These are phyloP conservation scores for Myripristis jacobus DNA, from an alignment of 2,797 vertebrate species.

Conservation along the genomic window DNA sequence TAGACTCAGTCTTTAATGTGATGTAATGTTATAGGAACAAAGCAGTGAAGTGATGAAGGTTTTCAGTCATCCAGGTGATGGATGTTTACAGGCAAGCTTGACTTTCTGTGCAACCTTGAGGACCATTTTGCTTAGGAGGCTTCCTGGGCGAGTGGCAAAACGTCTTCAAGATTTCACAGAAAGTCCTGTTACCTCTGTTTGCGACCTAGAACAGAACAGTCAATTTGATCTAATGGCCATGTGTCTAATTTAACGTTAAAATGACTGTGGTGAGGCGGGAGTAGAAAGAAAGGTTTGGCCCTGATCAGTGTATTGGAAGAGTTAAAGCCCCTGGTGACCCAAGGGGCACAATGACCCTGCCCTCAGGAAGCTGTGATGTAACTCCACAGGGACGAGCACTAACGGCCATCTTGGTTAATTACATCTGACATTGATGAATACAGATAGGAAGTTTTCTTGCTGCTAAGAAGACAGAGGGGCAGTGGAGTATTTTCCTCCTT, in stretches of 20 bases:
- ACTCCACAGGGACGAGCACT: conserved; percentile 36
- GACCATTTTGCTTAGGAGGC: too few relatives aligned
- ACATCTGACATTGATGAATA: conserved; percentile 42
- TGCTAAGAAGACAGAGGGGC: background rate
- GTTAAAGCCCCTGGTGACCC: conserved; percentile 36
- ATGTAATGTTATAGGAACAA: conserved; percentile 62
- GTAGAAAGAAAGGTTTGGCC: conserved; percentile 38
- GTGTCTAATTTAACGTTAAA: conserved; percentile 71
- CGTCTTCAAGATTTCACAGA: too few relatives aligned
- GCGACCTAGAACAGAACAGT: too few relatives aligned
- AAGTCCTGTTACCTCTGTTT: too few relatives aligned
- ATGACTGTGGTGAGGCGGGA: conserved; percentile 50
- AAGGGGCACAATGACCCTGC: conserved; percentile 38
- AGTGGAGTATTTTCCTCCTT: conserved; percentile 4
- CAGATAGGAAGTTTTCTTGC: conserved; percentile 18
- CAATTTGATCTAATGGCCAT: conserved; percentile 62
- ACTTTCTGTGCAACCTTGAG: too few relatives aligned
- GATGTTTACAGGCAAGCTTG: too few relatives aligned
- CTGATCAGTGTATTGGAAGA: conserved; percentile 36
- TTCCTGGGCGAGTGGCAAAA: too few relatives aligned
- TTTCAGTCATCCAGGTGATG: too few relatives aligned
- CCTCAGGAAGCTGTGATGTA: conserved; percentile 70
- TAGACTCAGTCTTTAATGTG: conserved; percentile 72
- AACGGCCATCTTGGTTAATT: conserved; percentile 39
- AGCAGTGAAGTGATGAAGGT: too few relatives aligned